phyloP scores from a whole-genome alignment of 2,888 invertebrate genomes.

The Drosophila colorata region DNA sequence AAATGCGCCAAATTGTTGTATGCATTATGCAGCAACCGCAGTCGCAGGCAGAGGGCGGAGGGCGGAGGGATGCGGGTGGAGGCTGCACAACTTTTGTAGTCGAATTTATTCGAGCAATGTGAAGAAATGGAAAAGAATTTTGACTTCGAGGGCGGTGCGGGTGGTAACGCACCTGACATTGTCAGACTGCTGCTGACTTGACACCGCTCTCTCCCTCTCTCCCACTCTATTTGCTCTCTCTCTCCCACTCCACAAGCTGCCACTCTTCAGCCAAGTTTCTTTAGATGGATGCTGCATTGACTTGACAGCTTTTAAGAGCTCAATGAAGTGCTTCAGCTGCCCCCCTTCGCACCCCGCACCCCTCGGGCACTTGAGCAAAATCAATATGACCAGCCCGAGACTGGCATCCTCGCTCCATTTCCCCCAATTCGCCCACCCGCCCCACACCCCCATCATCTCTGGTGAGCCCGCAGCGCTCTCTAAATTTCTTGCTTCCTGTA shows the following conservation, averaged over 20 bases:
- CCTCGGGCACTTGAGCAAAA: slow-evolving; percentile 56
- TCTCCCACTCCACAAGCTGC: not conserved
- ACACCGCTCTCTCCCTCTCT: not conserved
- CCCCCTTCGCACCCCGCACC: not conserved
- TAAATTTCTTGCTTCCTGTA: slow-evolving; percentile 68
- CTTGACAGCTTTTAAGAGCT: slow-evolving; percentile 74
- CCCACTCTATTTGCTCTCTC: not conserved
- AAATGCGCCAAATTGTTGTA: slow-evolving; percentile 77
- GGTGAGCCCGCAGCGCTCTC: slow-evolving; percentile 19
- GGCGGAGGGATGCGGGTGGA: not conserved
- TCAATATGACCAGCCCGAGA: slow-evolving; percentile 52
- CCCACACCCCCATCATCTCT: no score
- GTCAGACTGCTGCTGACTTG: slow-evolving; percentile 54
- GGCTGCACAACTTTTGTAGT: slow-evolving; percentile 58
- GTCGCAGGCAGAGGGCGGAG: not conserved
- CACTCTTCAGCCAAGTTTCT: slow-evolving; percentile 6
- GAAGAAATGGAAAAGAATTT: slow-evolving; percentile 53
- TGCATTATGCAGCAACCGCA: slow-evolving; percentile 66
- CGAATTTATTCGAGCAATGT: slow-evolving; percentile 76
- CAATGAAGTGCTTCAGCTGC: slow-evolving; percentile 60
- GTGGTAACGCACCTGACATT: slow-evolving; percentile 64
- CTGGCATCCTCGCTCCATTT: not conserved
- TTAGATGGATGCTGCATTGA: slow-evolving; percentile 48
- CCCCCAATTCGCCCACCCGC: no score
- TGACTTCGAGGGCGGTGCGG: slow-evolving; percentile 11